phyloP scores from a whole-genome alignment of 1,140 invertebrate genomes.

The Dolichoris vasculosae region DNA sequence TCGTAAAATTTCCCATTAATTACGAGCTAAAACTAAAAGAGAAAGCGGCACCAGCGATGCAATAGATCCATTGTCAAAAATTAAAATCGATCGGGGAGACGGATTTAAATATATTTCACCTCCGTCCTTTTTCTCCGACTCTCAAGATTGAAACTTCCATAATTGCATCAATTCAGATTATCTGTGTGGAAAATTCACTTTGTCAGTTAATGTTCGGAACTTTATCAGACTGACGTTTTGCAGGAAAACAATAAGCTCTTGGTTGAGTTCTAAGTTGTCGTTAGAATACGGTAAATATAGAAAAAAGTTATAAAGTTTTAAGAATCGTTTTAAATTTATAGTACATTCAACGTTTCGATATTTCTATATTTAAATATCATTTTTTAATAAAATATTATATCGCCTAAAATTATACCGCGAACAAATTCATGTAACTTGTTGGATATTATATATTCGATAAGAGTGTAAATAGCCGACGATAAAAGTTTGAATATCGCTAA shows the following conservation, averaged over 20 bases:
- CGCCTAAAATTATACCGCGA: too few species aligned
- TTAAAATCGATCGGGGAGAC: slow-evolving; percentile 22
- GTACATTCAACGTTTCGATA: neutral
- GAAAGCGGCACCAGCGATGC: neutral
- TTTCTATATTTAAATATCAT: too few species aligned
- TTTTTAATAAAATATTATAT: too few species aligned
- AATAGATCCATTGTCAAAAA: slow-evolving; percentile 8
- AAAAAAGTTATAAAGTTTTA: neutral
- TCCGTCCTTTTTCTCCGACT: neutral
- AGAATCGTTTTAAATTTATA: neutral
- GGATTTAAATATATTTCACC: neutral
- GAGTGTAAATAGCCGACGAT: too few species aligned
- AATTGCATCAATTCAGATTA: slow-evolving; percentile 20
- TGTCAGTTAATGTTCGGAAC: neutral
- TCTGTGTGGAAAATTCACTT: slow-evolving; percentile 22
- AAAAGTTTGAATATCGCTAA: too few species aligned
- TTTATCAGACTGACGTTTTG: neutral
- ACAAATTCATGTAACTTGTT: too few species aligned
- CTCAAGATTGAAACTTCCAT: slow-evolving; percentile 26
- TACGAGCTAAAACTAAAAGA: neutral
- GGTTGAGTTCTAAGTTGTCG: neutral
- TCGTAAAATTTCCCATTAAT: neutral
- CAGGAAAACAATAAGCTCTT: neutral
- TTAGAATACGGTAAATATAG: neutral
- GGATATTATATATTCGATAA: too few species aligned